A percentile compares a stretch with the other conserved stretches of the same genome.
These are phyloP conservation scores for Python bivittatus DNA, from an alignment of 2,113 vertebrate species.

Conservation along the genomic window DNA sequence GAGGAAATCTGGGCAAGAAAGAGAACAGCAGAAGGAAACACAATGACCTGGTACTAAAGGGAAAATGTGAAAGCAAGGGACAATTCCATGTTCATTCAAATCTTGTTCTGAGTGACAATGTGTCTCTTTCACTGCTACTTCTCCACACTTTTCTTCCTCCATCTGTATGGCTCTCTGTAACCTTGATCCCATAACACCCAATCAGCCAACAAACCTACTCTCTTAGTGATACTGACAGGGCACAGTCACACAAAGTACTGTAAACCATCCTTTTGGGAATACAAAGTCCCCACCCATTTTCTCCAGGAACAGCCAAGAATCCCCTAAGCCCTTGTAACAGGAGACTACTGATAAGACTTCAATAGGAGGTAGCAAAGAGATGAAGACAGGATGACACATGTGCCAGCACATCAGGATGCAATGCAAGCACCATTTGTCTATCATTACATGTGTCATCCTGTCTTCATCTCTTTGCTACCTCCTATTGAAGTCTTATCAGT, in stretches of 20 bases:
- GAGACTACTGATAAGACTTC: background rate
- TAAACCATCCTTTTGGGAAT: background rate
- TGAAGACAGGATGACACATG: background rate
- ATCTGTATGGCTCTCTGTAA: background rate
- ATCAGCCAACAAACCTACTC: background rate
- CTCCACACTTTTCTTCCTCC: background rate
- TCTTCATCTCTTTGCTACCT: background rate
- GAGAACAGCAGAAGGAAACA: background rate
- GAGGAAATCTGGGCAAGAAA: background rate
- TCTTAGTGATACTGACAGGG: background rate
- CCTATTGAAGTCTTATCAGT: background rate
- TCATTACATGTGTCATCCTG: background rate
- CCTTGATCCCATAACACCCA: background rate
- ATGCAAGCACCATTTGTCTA: background rate
- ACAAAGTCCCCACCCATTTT: background rate
- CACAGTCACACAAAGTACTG: background rate
- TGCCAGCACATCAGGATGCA: background rate
- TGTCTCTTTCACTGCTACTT: background rate
- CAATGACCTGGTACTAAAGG: background rate
- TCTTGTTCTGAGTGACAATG: accelerated
- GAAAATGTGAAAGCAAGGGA: background rate
- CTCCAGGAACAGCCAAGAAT: background rate
- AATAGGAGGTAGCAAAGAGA: background rate
- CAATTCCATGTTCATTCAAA: background rate
- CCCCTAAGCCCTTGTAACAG: background rate